Evolutionary conservation across 2,888 invertebrate species (phyloP).

Genomic region (Drosophila gaucha): DNA sequence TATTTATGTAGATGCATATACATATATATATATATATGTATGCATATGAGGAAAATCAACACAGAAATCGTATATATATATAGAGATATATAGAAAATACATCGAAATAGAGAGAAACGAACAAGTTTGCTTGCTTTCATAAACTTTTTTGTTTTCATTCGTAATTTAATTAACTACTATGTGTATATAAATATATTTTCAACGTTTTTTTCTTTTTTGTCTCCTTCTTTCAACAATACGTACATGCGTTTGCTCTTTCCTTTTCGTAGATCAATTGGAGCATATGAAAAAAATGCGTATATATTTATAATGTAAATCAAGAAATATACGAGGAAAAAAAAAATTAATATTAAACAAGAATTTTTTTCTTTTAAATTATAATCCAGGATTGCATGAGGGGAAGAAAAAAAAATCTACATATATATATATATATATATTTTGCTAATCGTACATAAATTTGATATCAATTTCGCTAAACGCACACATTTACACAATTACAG

Average conservation of each 20-base stretch:
- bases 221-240: slow-evolving; percentile 19
- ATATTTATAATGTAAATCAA: slow-evolving; percentile 17
- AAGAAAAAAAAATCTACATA: slow-evolving; percentile 35
- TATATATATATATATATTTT: slow-evolving; percentile 31
- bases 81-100: slow-evolving; percentile 16
- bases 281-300: too few relatives aligned
- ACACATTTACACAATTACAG: slow-evolving; percentile 32
- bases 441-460: slow-evolving; percentile 64
- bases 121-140: slow-evolving; percentile 15
- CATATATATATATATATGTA: slow-evolving; percentile 19
- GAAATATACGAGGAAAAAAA: slow-evolving; percentile 19
- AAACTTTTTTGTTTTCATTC: slow-evolving; percentile 1
- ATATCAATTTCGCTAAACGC: slow-evolving; percentile 43
- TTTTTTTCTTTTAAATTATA: too few relatives aligned
- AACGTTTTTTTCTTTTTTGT: background rate
- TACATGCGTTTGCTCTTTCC: slow-evolving; percentile 34
- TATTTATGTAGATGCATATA: too few relatives aligned
- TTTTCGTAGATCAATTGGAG: too few relatives aligned
- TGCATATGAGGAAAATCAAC: too few relatives aligned
- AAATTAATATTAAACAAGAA: too few relatives aligned
- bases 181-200: slow-evolving; percentile 14
- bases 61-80: slow-evolving; percentile 14
- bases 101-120: slow-evolving; percentile 30
- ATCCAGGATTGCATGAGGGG: slow-evolving; percentile 21
- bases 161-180: slow-evolving; percentile 27